Percentiles rank a stretch among this genome's conserved stretches.
These are phyloP conservation scores for Sternotherus odoratus DNA, from an alignment of 2,797 vertebrate species.

Conservation along the genomic window DNA sequence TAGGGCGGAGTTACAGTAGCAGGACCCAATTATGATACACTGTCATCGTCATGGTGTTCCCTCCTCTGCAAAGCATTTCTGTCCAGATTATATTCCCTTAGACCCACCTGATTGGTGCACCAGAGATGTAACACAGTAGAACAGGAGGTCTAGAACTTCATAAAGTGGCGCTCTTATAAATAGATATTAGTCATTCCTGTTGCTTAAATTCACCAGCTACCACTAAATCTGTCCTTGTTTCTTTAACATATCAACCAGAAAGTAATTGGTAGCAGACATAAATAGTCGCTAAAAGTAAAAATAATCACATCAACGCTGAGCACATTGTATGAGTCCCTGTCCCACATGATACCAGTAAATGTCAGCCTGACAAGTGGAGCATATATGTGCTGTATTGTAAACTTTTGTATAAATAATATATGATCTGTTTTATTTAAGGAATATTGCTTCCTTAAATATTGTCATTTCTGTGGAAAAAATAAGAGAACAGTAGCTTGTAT, in stretches of 20 bases:
- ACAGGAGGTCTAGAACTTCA: neutral
- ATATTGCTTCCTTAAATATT: neutral
- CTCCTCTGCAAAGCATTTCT: neutral
- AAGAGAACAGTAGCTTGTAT: neutral
- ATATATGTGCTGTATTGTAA: fast-evolving
- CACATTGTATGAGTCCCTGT: neutral
- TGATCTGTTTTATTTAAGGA: fast-evolving
- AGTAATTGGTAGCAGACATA: neutral
- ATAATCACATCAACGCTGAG: neutral
- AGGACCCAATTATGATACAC: neutral
- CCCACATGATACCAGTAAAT: fast-evolving
- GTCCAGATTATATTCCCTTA: neutral
- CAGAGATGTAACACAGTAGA: neutral
- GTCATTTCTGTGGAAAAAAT: neutral
- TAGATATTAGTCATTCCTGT: neutral
- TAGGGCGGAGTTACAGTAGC: neutral
- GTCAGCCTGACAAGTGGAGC: neutral
- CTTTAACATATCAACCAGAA: neutral
- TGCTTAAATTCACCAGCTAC: neutral
- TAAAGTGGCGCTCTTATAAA: neutral
- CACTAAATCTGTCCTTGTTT: neutral
- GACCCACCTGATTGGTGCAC: neutral
- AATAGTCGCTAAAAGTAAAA: neutral
- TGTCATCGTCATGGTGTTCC: neutral
- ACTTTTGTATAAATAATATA: fast-evolving